phyloP scores from a whole-genome alignment of 2,113 vertebrate species.

The Pterocles burchelli region DNA sequence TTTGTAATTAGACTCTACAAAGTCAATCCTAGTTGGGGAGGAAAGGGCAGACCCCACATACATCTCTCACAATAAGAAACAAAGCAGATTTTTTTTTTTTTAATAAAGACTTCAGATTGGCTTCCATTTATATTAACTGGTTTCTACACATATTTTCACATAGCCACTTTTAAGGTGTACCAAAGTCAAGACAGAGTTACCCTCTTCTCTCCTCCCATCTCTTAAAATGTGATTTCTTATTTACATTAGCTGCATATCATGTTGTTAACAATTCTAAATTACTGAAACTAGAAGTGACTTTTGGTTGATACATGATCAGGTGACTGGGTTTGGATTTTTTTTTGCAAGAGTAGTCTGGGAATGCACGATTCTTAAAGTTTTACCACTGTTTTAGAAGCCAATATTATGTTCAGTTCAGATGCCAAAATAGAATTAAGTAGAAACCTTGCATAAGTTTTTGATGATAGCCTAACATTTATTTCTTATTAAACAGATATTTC shows the following conservation, averaged over 20 bases:
- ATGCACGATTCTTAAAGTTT: not conserved
- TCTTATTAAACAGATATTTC: not conserved
- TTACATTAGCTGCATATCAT: not conserved
- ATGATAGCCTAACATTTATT: not conserved
- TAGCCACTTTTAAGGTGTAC: not conserved
- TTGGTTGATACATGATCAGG: not conserved
- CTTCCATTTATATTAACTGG: not conserved
- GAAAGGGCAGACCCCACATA: not conserved
- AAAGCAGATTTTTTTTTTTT: not conserved
- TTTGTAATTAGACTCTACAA: not conserved
- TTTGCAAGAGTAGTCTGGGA: not conserved
- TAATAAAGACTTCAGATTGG: not conserved
- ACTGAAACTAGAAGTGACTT: not conserved
- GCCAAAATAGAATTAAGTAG: not conserved
- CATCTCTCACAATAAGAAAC: not conserved
- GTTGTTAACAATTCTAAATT: not conserved
- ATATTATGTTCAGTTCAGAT: not conserved
- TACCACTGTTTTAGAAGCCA: not conserved
- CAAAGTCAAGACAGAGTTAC: not conserved
- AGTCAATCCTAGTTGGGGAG: fast-evolving
- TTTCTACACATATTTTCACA: not conserved
- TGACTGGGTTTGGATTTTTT: not conserved
- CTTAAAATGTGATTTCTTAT: not conserved
- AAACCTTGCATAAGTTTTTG: not conserved
- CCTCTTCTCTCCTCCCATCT: not conserved